These are phyloP conservation scores for Caenorhabditis panamensis DNA, from an alignment of 2,888 invertebrate species.

Conservation along the genomic window DNA sequence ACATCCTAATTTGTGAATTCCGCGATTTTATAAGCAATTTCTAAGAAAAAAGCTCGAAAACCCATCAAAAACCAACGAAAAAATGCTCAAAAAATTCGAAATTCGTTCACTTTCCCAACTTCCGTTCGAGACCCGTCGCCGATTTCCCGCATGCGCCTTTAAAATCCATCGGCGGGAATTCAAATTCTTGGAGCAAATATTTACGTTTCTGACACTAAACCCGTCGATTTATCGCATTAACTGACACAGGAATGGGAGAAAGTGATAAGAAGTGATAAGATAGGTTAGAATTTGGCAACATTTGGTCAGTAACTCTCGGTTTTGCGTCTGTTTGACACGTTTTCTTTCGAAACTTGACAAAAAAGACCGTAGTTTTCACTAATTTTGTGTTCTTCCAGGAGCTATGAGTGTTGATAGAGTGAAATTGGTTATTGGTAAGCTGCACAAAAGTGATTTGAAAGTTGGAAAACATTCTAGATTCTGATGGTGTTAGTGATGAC, in stretches of 20 bases:
- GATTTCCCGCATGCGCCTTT: constrained; percentile 17
- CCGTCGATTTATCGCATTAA: constrained; percentile 12
- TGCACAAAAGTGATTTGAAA: neutral
- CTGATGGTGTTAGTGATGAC: constrained; percentile 78
- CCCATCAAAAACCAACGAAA: neutral
- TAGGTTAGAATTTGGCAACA: neutral
- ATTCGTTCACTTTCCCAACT: neutral
- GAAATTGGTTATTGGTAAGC: constrained; percentile 43
- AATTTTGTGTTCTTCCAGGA: neutral
- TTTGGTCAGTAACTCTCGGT: neutral
- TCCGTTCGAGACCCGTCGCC: neutral
- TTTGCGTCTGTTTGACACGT: constrained; percentile 4
- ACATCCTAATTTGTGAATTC: neutral
- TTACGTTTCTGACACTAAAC: neutral
- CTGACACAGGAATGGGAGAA: neutral
- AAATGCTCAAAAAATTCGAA: neutral
- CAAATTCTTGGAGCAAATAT: neutral
- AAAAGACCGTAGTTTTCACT: neutral
- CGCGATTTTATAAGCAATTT: neutral
- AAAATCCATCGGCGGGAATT: neutral
- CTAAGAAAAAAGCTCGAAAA: neutral
- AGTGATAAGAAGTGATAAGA: constrained; percentile 29
- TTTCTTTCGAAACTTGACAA: no score
- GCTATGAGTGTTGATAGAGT: constrained; percentile 24
- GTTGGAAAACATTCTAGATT: constrained; percentile 63